Conservation (phyloP, 2,888 invertebrate genomes). For the Herminia tarsipennalis region DNA sequence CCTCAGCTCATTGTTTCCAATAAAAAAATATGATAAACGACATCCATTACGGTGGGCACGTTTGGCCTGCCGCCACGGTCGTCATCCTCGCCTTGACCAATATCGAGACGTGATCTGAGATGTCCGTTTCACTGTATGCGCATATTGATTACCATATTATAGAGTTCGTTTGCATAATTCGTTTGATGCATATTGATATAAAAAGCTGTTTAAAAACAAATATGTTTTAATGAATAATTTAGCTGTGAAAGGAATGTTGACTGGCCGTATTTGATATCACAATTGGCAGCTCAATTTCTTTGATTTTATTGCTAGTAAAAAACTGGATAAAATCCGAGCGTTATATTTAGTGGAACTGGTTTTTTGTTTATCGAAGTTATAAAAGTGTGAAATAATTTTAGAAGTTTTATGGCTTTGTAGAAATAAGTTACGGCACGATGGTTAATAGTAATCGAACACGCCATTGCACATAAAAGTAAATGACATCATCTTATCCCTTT, state of each 20-base stretch:
- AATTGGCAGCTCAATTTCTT: not conserved
- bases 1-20: constrained; percentile 59
- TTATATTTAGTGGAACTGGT: constrained; percentile 2
- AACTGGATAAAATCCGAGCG: too few relatives aligned
- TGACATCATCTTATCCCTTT: too few relatives aligned
- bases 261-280: too few relatives aligned
- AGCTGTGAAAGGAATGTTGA: not conserved
- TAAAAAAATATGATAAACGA: constrained; percentile 73
- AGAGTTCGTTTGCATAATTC: constrained; percentile 53
- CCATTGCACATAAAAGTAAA: too few relatives aligned
- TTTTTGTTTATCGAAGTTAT: constrained; percentile 8
- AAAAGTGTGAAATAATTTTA: constrained; percentile 3
- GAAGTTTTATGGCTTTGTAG: constrained; percentile 7
- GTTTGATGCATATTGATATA: constrained; percentile 24
- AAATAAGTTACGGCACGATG: constrained; percentile 19
- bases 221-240: not conserved
- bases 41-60: constrained; percentile 61
- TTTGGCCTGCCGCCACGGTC: constrained; percentile 79
- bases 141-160: constrained; percentile 66
- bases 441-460: constrained; percentile 1
- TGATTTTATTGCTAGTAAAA: not conserved
- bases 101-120: constrained; percentile 66
- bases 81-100: constrained; percentile 81
- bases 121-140: constrained; percentile 60
- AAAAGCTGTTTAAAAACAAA: constrained; percentile 6